Conservation (phyloP, 2,888 invertebrate genomes). For the Rhamphomyia laevipes region DNA sequence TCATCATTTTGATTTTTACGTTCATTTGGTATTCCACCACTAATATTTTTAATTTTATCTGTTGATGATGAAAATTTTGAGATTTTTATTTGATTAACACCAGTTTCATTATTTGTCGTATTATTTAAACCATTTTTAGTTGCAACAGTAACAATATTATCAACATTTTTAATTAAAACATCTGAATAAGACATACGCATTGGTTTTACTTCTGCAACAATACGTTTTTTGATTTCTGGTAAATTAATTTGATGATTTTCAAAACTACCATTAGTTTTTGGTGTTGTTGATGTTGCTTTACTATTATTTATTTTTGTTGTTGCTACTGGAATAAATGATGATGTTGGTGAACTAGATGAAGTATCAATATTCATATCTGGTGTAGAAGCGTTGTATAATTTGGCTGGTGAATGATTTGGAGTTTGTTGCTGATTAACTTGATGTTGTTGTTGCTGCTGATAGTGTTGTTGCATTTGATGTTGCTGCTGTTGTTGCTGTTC, state of each 20-base stretch:
- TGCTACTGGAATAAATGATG: neutral
- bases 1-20: slow-evolving; percentile 3
- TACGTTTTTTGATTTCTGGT: slow-evolving; percentile 41
- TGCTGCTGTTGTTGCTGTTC: slow-evolving; percentile 12
- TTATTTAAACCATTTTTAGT: neutral
- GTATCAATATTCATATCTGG: no score
- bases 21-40: neutral
- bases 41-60: neutral
- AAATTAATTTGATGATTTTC: slow-evolving; percentile 14
- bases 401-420: slow-evolving; percentile 3
- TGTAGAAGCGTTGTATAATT: slow-evolving; percentile 15
- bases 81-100: neutral
- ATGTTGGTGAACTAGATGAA: neutral
- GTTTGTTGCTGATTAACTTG: slow-evolving; percentile 12
- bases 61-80: no score
- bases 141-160: neutral
- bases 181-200: slow-evolving; percentile 81
- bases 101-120: neutral
- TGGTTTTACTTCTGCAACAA: slow-evolving; percentile 75
- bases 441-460: slow-evolving; percentile 7
- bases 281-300: neutral
- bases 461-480: neutral
- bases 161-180: slow-evolving; percentile 54
- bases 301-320: neutral
- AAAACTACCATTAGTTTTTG: slow-evolving; percentile 19